phyloP scores from a whole-genome alignment of 2,113 vertebrate species.

The Dryoscopus gambensis region DNA sequence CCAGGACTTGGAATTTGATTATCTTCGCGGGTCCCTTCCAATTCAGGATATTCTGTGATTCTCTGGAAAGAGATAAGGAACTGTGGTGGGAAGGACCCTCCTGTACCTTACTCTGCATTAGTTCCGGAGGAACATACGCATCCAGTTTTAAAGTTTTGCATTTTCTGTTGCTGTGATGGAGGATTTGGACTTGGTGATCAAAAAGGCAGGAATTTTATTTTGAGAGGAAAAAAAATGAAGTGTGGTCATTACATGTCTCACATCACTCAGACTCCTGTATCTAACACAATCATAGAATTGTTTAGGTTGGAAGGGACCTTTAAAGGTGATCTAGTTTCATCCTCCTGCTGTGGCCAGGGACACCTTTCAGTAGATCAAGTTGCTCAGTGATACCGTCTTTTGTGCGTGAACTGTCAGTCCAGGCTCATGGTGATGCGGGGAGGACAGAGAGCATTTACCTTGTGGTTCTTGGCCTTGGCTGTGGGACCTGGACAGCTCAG shows the following conservation, averaged over 20 bases:
- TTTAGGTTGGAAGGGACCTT: not conserved
- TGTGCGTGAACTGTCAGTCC: not conserved
- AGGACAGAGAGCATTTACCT: not conserved
- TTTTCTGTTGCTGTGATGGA: not conserved
- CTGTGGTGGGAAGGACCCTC: not conserved
- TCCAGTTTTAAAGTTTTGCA: not conserved
- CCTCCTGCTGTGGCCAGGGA: not conserved
- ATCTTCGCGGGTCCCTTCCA: not conserved
- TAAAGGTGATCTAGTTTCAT: not conserved
- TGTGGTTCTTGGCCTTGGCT: not conserved
- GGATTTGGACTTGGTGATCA: not conserved
- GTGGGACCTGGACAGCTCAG: not conserved
- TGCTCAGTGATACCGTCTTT: fast-evolving
- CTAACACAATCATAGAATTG: not conserved
- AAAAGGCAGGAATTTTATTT: not conserved
- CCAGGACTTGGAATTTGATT: not conserved
- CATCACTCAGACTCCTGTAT: not conserved
- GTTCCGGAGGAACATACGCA: not conserved
- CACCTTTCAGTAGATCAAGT: not conserved
- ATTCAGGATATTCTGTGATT: not conserved
- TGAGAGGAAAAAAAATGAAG: not conserved
- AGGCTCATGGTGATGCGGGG: not conserved
- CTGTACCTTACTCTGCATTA: not conserved
- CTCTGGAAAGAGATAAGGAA: not conserved
- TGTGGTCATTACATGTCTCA: fast-evolving